Evolutionary conservation across 92 coral and sea anemone species (phyloP).

Genomic region (Palythoa heliodiscus): DNA sequence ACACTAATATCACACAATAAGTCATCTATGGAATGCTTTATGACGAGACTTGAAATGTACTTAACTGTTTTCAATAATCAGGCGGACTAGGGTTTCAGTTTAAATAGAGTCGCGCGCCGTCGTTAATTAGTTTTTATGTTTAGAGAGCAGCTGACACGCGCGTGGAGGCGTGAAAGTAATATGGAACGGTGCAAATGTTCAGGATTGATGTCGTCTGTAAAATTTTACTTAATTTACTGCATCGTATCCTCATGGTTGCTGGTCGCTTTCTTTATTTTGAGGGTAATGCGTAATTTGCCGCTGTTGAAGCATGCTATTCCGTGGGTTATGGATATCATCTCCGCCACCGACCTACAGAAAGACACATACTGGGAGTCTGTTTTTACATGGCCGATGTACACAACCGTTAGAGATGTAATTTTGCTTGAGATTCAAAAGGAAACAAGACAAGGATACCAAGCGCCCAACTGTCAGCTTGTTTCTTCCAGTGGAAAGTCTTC

Average conservation of each 20-base stretch:
- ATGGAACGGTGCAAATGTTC: background rate
- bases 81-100: background rate
- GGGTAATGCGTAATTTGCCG: conserved; percentile 8
- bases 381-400: conserved; percentile 64
- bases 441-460: conserved; percentile 47
- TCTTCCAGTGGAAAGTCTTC: conserved; percentile 50
- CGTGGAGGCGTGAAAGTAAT: background rate
- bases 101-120: background rate
- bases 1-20: background rate
- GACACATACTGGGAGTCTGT: conserved; percentile 58
- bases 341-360: conserved; percentile 4
- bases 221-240: background rate
- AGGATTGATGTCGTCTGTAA: background rate
- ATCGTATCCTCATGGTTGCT: background rate
- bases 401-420: conserved; percentile 54
- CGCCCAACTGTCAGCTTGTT: conserved; percentile 64
- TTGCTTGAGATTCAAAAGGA: conserved; percentile 58
- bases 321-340: background rate
- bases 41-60: background rate
- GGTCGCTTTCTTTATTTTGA: conserved; percentile 11
- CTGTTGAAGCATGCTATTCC: conserved; percentile 17
- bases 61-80: background rate
- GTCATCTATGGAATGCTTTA: background rate
- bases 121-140: background rate
- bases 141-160: background rate